A percentile compares a stretch with the other conserved stretches of the same genome.
phyloP scores from a whole-genome alignment of 2,797 vertebrate species.

The Sylvia borin region DNA sequence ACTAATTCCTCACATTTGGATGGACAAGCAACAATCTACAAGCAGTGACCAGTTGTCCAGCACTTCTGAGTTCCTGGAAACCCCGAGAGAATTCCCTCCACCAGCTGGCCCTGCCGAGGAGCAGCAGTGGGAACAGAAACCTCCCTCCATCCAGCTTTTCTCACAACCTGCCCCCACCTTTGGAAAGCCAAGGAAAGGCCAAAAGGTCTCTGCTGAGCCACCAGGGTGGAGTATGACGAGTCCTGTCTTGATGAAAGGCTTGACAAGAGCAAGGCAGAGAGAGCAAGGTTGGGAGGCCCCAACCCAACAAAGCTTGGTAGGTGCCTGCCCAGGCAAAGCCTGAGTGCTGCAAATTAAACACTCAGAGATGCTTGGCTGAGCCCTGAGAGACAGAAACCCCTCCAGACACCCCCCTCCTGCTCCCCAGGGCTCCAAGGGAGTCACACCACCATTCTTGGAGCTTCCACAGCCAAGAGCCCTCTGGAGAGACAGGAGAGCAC shows the following conservation, averaged over 20 bases:
- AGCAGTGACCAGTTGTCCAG: background rate
- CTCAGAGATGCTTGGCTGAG: background rate
- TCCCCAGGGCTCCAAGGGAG: background rate
- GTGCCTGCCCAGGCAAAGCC: background rate
- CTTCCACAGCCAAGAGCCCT: background rate
- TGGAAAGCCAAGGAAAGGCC: background rate
- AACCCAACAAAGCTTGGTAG: background rate
- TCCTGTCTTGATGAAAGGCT: background rate
- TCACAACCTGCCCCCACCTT: background rate
- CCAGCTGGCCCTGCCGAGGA: background rate
- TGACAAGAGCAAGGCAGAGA: background rate
- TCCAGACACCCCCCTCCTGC: background rate
- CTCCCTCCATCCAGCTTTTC: background rate
- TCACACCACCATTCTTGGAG: background rate
- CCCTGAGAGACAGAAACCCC: background rate
- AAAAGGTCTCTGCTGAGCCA: background rate
- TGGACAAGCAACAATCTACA: background rate
- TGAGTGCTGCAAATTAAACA: background rate
- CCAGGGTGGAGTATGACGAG: background rate
- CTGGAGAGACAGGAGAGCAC: background rate
- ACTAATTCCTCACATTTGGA: background rate
- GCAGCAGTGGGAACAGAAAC: background rate
- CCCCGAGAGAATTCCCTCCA: background rate
- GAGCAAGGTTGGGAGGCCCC: background rate
- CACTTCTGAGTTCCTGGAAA: background rate